Evolutionary conservation across 2,888 invertebrate genomes (phyloP).

Genomic region (Tiphia femorata): DNA sequence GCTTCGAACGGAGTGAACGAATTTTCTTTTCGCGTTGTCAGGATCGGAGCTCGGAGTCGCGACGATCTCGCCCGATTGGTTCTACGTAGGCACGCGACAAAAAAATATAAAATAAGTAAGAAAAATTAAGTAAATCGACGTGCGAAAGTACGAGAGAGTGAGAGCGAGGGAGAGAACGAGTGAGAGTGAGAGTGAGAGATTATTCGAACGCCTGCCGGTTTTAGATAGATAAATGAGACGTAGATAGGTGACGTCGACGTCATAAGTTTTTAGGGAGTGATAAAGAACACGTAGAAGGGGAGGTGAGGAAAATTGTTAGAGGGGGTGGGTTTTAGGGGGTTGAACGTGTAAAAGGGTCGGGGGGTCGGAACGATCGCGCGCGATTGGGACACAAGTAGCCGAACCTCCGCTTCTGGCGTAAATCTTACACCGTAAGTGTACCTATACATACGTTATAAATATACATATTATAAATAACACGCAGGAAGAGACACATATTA

Average conservation of each 20-base stretch:
- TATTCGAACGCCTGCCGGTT: conserved; percentile 17
- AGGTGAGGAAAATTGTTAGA: no score
- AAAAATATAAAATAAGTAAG: conserved; percentile 1
- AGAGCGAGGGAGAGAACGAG: conserved; percentile 1
- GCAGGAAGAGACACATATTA: neutral
- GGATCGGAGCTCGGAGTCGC: no score
- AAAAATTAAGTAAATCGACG: conserved; percentile 2
- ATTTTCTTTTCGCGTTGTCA: neutral
- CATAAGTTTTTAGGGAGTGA: conserved; percentile 28
- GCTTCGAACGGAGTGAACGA: no score
- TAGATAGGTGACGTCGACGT: conserved; percentile 21
- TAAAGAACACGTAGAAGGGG: conserved; percentile 18
- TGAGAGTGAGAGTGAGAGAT: conserved; percentile 7
- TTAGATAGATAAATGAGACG: conserved; percentile 27
- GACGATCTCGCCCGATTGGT: conserved; percentile 21
- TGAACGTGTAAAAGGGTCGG: no score
- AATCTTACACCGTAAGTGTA: conserved; percentile 38
- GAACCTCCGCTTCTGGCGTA: conserved; percentile 7
- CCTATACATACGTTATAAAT: conserved; percentile 34
- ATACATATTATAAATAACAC: conserved; percentile 19
- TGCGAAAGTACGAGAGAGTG: neutral
- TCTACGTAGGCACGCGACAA: conserved; percentile 18
- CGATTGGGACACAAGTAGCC: no score
- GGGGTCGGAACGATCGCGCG: no score
- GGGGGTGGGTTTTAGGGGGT: no score